A percentile compares a stretch with the other conserved stretches of the same genome.
Conservation (phyloP, 2,888 invertebrate genomes). For the Apodemia mormo region DNA sequence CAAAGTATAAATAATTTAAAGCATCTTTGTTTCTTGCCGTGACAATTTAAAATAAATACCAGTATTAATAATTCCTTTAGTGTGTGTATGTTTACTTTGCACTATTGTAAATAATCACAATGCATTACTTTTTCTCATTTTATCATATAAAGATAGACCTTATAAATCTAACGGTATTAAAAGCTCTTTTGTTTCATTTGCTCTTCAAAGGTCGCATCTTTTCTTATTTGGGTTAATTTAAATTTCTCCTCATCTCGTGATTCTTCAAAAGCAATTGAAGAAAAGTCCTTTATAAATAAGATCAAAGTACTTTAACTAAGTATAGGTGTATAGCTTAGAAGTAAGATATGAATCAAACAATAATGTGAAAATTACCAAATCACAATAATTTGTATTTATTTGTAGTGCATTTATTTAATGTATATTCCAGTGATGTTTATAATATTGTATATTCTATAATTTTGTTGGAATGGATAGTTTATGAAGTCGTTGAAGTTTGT, state of each 20-base stretch:
- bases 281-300: conserved; percentile 24
- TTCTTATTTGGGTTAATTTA: not conserved
- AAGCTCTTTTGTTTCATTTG: conserved; percentile 14
- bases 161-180: not conserved
- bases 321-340: conserved; percentile 37
- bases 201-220: not conserved
- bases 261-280: conserved; percentile 3
- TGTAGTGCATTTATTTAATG: conserved; percentile 45
- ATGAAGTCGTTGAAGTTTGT: conserved; percentile 73
- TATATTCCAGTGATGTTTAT: conserved; percentile 51
- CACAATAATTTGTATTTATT: conserved; percentile 49
- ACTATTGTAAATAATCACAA: conserved; percentile 7
- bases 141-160: not conserved
- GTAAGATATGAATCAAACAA: conserved; percentile 36
- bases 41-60: conserved; percentile 47
- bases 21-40: conserved; percentile 52
- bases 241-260: not conserved
- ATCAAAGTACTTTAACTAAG: conserved; percentile 26
- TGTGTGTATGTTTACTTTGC: not conserved
- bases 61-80: conserved; percentile 53
- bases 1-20: conserved; percentile 30
- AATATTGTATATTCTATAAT: conserved; percentile 58
- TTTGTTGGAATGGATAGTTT: conserved; percentile 77
- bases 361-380: conserved; percentile 61
- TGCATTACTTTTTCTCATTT: not conserved